These are phyloP conservation scores for Drosophila arizonae DNA, from an alignment of 1,140 invertebrate genomes.

Conservation along the genomic window DNA sequence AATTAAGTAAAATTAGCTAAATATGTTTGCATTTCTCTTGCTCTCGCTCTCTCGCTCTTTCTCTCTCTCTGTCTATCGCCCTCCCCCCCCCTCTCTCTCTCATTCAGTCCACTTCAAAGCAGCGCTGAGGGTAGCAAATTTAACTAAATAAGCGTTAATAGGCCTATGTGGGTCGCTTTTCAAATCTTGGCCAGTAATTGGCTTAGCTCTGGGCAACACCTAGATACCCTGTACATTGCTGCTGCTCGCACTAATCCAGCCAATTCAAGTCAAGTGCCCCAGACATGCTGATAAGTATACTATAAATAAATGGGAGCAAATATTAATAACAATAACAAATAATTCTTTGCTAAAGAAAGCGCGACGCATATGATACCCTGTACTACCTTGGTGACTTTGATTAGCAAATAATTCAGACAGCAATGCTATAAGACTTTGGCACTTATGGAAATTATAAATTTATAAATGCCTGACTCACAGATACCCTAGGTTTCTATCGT, in stretches of 20 bases:
- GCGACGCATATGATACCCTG: not conserved
- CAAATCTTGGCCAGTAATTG: not conserved
- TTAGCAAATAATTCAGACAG: too few species aligned
- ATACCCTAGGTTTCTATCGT: too few species aligned
- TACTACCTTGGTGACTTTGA: not conserved
- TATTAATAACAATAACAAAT: too few species aligned
- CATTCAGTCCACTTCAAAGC: not conserved
- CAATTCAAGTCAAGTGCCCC: not conserved
- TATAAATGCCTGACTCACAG: too few species aligned
- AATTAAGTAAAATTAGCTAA: constrained; percentile 81
- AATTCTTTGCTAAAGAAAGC: not conserved
- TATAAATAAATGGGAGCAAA: not conserved
- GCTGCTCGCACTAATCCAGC: not conserved
- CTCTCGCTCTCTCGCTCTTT: not conserved
- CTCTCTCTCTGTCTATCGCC: not conserved
- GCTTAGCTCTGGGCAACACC: not conserved
- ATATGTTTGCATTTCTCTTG: constrained; percentile 64
- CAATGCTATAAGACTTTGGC: too few species aligned
- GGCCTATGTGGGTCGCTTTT: not conserved
- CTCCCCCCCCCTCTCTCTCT: not conserved
- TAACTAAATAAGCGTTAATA: constrained; percentile 1
- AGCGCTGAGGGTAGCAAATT: not conserved
- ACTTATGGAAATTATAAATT: too few species aligned
- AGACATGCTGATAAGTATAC: not conserved
- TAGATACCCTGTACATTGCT: not conserved